phyloP scores from a whole-genome alignment of 2,888 invertebrate species.

The Corythucha ciliata region DNA sequence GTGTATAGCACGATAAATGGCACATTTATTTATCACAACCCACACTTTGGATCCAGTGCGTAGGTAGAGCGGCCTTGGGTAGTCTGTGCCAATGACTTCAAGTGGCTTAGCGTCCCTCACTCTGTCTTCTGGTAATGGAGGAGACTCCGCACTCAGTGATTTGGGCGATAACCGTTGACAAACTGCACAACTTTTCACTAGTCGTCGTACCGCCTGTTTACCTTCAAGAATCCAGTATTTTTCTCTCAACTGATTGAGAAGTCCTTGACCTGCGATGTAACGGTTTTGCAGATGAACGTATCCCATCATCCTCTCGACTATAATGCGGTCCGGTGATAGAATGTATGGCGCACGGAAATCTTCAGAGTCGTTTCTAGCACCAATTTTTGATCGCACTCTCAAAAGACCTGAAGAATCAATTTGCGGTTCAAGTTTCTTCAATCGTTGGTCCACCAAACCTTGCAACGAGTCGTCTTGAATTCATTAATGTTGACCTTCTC shows the following conservation, averaged over 20 bases:
- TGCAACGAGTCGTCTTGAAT: not conserved
- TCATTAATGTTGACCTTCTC: not conserved
- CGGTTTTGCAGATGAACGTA: too few species aligned
- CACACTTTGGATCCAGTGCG: constrained; percentile 16
- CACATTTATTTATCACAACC: constrained; percentile 19
- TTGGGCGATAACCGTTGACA: not conserved
- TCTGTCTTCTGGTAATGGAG: constrained; percentile 23
- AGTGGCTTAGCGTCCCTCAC: constrained; percentile 36
- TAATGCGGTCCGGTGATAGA: constrained; percentile 17
- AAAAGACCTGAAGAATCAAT: constrained; percentile 10
- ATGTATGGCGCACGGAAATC: constrained; percentile 19
- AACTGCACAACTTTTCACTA: not conserved
- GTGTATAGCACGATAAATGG: constrained; percentile 17
- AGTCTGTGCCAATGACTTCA: constrained; percentile 39
- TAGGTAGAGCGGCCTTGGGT: constrained; percentile 40
- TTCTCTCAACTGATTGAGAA: constrained; percentile 15
- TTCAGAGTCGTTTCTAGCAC: constrained; percentile 17
- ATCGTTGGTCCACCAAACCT: not conserved
- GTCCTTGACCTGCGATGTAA: too few species aligned
- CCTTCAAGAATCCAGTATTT: constrained; percentile 1
- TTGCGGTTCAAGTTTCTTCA: not conserved
- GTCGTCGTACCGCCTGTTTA: not conserved
- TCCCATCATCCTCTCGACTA: constrained; percentile 16
- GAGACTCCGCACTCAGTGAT: not conserved
- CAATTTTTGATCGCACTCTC: constrained; percentile 16